phyloP scores from a whole-genome alignment of 37 sponge, comb jelly and placozoan genomes.

The Agelas oroides region DNA sequence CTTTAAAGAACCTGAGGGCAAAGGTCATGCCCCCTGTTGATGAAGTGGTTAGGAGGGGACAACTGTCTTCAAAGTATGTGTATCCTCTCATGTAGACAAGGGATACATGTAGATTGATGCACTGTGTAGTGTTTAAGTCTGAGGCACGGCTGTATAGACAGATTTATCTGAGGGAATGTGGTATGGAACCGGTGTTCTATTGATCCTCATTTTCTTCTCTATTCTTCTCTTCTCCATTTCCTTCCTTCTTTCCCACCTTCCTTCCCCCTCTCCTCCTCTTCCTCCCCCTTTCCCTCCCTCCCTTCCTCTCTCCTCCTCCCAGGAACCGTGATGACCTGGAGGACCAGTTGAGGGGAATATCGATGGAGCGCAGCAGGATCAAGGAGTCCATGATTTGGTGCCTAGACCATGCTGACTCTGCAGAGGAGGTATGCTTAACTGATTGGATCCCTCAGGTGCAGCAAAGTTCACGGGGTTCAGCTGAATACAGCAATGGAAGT shows the following conservation, averaged over 20 bases:
- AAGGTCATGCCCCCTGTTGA: constrained; percentile 63
- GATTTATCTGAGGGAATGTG: no score
- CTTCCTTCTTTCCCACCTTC: background rate
- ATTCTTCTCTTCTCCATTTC: no score
- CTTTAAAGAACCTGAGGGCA: constrained; percentile 74
- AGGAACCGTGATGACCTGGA: constrained; percentile 93
- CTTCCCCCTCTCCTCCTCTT: background rate
- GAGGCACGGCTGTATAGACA: background rate
- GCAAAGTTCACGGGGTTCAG: no score
- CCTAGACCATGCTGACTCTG: constrained; percentile 90
- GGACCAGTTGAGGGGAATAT: constrained; percentile 75
- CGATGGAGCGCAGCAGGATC: constrained; percentile 83
- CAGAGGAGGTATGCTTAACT: constrained; percentile 96
- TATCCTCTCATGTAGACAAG: no score
- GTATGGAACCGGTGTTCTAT: no score
- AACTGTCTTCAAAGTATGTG: constrained; percentile 78
- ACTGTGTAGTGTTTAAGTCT: background rate
- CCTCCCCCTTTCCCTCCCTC: background rate
- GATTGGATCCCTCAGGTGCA: background rate
- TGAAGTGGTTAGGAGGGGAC: constrained; percentile 86
- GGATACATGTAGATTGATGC: background rate
- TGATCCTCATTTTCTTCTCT: background rate
- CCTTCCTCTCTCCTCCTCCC: background rate
- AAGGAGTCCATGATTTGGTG: constrained; percentile 88
- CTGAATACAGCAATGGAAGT: no score